Percentiles rank a stretch among this genome's conserved stretches.
Conservation (phyloP, 2,888 invertebrate species). For the Andrena marginata region DNA sequence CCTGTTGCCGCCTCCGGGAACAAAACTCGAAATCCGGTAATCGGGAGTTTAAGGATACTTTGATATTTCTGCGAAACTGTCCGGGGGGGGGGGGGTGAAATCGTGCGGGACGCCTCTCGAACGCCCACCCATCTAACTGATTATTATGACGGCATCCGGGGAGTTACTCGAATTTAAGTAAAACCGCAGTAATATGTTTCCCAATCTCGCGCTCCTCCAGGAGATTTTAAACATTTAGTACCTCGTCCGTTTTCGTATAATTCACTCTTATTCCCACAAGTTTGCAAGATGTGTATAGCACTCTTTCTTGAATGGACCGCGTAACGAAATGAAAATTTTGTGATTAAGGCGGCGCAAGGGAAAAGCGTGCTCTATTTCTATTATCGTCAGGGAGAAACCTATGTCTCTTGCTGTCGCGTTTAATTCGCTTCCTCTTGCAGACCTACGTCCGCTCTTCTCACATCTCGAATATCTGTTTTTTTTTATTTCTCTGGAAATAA, state of each 20-base stretch:
- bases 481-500: too few species aligned
- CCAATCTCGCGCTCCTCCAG: neutral
- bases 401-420: too few species aligned
- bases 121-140: slow-evolving; percentile 12
- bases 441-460: too few species aligned
- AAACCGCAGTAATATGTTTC: neutral
- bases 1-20: slow-evolving; percentile 74
- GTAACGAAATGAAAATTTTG: too few species aligned
- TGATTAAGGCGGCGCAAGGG: too few species aligned
- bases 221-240: neutral
- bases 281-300: slow-evolving; percentile 29
- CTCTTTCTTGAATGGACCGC: too few species aligned
- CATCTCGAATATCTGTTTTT: too few species aligned
- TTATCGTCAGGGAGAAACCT: too few species aligned
- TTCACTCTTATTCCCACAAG: neutral
- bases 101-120: slow-evolving; percentile 21
- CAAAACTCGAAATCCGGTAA: slow-evolving; percentile 73
- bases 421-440: too few species aligned
- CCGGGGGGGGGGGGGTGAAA: slow-evolving; percentile 36
- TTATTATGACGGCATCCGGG: neutral
- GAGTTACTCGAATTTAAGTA: neutral
- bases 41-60: slow-evolving; percentile 71
- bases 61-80: slow-evolving; percentile 57
- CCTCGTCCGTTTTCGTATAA: neutral
- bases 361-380: too few species aligned